phyloP scores from a whole-genome alignment of 2,797 vertebrate species.

The Acanthurus tractus region DNA sequence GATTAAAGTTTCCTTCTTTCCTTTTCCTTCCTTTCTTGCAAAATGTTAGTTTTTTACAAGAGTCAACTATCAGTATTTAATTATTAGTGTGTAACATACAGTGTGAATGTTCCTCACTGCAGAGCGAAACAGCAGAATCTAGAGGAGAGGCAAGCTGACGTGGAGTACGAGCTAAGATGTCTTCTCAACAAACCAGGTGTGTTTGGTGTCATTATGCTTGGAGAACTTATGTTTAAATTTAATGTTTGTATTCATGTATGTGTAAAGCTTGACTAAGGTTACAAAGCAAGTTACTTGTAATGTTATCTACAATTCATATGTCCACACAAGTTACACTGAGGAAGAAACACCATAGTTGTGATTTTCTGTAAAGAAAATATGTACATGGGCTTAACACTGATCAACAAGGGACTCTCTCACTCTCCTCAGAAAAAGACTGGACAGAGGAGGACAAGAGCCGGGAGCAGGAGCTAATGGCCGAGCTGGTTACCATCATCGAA shows the following conservation, averaged over 20 bases:
- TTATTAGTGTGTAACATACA: background rate
- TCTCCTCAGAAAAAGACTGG: constrained; percentile 94
- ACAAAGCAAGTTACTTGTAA: background rate
- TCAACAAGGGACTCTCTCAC: too few species aligned
- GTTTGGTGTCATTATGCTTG: background rate
- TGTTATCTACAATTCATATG: background rate
- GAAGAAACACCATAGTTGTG: too few species aligned
- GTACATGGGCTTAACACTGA: too few species aligned
- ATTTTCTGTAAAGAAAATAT: too few species aligned
- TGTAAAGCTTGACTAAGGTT: background rate
- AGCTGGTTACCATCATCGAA: constrained; percentile 95
- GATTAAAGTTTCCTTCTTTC: background rate
- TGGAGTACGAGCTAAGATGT: constrained; percentile 96
- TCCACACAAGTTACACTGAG: too few species aligned
- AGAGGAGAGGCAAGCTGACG: constrained; percentile 96
- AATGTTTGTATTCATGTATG: background rate
- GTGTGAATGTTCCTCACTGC: constrained; percentile 8
- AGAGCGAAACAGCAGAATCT: constrained; percentile 98
- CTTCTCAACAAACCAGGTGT: constrained; percentile 98
- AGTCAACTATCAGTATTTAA: background rate
- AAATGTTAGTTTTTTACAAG: too few species aligned
- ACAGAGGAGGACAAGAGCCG: constrained; percentile 92
- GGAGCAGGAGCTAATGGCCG: constrained; percentile 95
- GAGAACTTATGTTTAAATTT: background rate
- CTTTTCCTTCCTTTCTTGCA: too few species aligned